Base-by-base conservation (phyloP, 1,140 invertebrate genomes). In the Ptiloglossa arizonensis region DNA sequence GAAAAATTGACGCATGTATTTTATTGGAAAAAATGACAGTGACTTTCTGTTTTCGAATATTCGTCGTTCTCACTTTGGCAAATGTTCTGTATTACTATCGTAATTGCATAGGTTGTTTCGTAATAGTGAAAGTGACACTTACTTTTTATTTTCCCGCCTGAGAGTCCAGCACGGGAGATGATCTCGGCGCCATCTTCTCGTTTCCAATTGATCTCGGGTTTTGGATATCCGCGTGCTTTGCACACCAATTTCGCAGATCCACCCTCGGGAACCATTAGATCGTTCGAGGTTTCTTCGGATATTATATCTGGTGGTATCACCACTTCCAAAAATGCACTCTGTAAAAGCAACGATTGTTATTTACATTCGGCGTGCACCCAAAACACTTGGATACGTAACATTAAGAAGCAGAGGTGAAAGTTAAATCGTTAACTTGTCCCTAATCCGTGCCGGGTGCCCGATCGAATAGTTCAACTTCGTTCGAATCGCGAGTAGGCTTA, bases 231-330 rank as follows among this genome's bases (percentile, higher is more conserved):
- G 48, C 95, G 93, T 0, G 97, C 97, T 86, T 96, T 96, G 90
- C 97, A 98, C 24, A 96, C 94, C 64, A 98, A 93, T 87, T 97
- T 97, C 5, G 97, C 97, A 5, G 96, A 96, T 2, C 97, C 96
- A 44, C 97, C 97, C 93, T 98, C 97, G 2, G 96, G 96, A 19
- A 98, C 96, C 96, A 97, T 97, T 92, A 97, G 95, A 88, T 98
- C 97, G 27, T 97, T 95, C 57, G 97, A 96, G 5, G 97, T 97
- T 87, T 98, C 96, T 86, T 97, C 96, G 85, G 96, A 96, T 69
- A 97, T 94, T 81, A 98, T 98, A 87, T 98, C 97, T 38, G 97
- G 97, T 19, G 97, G 97, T 85, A 98, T 97, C 1, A 98, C 97
- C 56, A 98, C 97, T 91, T 97, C 97, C 85, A 97, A 90, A 88